Base-by-base conservation (phyloP, 2,113 vertebrate species). In the Vimba vimba region DNA sequence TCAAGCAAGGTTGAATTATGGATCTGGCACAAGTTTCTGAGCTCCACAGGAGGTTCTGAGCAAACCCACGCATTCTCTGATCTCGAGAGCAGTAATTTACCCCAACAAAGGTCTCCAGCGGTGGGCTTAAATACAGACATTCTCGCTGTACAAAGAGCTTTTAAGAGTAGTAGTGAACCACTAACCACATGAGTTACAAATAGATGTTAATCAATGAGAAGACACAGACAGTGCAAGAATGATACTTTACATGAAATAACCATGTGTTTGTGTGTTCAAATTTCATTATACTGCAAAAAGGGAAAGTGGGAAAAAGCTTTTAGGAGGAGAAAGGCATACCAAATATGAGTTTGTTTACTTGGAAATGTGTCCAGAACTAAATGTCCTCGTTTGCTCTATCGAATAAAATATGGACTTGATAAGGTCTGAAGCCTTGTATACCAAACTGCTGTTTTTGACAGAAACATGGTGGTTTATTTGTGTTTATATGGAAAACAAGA, bases 41-140 rank as follows among this genome's bases (percentile, higher is more conserved):
- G 11, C 45, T 69, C 80, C 45, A 69, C 30, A 6, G 66, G 39
- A 75, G 47, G 8, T 39, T 57, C 55, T 4, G 71, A 78, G 73
- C 25, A 84, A 87, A 84, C 74, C 52, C 86, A 84, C 36, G 39
- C 39, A 27, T 71, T 33, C 66, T 71, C 81, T 81, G 68, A 66
- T 66, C 23, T 81, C 79, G 64, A 64, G 66, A 68, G 73, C 47
- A 36, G 78, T 25, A 81, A 79, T 79, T 75, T 85, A 75, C 33
- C 60, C 59, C 21, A 19, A 73, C 81, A 60, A 87, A 87, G 25
- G 6, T 79, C 74, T 36, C 68, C 82, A 52, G 13, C 7, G 3
- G 86, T 52, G 68, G 74, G 50, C 47, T 80, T 27, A 62, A 75
- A 69, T 69, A 36, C 45, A 69, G 80, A 21, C 82, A 55, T 45